Percentiles rank a stretch among this genome's conserved stretches.
phyloP scores from a whole-genome alignment of 2,113 vertebrate genomes.

The Candoia aspera region DNA sequence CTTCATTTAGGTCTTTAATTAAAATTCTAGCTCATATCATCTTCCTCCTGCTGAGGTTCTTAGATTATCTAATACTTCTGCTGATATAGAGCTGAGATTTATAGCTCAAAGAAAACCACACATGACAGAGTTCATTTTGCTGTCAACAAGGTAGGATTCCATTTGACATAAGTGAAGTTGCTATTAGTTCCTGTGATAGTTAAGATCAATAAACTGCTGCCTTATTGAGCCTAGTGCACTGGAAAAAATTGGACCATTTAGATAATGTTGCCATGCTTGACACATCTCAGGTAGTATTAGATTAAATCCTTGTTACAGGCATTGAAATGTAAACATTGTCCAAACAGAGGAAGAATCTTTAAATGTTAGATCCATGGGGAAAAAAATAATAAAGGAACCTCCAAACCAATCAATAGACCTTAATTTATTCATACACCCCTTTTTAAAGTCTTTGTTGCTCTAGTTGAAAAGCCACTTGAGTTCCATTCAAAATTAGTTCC shows the following conservation, averaged over 20 bases:
- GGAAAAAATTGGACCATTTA: background rate
- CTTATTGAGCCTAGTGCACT: slow-evolving; percentile 1
- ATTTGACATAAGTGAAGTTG: slow-evolving; percentile 1
- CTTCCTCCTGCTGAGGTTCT: background rate
- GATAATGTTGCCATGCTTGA: accelerated
- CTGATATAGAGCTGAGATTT: background rate
- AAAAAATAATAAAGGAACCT: background rate
- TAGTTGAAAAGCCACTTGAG: background rate
- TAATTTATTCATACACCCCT: slow-evolving; percentile 8
- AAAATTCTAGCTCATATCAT: background rate
- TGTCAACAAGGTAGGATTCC: slow-evolving; percentile 19
- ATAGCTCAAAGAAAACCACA: slow-evolving; percentile 6
- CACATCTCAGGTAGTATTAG: slow-evolving; percentile 24
- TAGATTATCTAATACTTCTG: background rate
- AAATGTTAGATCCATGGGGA: background rate
- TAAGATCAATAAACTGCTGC: background rate
- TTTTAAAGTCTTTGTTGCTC: background rate
- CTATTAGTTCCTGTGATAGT: background rate
- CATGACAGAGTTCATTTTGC: slow-evolving; percentile 23
- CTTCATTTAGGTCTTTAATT: background rate
- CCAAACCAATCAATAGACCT: background rate
- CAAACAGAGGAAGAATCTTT: slow-evolving; percentile 38
- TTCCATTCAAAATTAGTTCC: slow-evolving; percentile 3
- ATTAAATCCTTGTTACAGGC: slow-evolving; percentile 20
- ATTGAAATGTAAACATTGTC: slow-evolving; percentile 28